Percentiles rank a stretch among this genome's conserved stretches.
These are phyloP conservation scores for Scaptomyza pallida DNA, from an alignment of 1,140 invertebrate genomes.

Conservation along the genomic window DNA sequence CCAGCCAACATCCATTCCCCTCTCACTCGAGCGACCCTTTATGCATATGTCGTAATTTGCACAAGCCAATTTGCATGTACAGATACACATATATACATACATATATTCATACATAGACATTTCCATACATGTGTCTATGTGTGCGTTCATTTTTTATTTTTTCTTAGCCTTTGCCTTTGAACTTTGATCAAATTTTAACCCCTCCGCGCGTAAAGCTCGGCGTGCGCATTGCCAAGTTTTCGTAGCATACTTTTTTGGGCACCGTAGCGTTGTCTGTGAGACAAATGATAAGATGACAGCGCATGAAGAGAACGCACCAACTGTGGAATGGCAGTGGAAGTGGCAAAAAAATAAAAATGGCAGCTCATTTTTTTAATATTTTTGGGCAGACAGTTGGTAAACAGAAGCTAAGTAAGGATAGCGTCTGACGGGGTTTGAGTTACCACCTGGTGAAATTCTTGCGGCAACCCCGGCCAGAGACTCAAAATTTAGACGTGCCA, in stretches of 20 bases:
- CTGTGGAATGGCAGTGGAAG: conserved; percentile 14
- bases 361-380: conserved; percentile 75
- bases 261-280: conserved; percentile 56
- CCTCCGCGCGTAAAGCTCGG: conserved; percentile 37
- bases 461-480: conserved; percentile 19
- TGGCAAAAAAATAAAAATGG: conserved; percentile 62
- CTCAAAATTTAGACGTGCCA: conserved; percentile 51
- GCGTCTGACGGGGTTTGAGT: conserved; percentile 33
- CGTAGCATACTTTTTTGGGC: conserved; percentile 17
- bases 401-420: conserved; percentile 49
- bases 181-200: conserved; percentile 75
- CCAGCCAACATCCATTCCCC: background rate
- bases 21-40: conserved; percentile 12
- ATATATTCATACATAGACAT: background rate
- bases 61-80: conserved; percentile 64
- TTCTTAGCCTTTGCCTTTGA: conserved; percentile 66
- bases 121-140: background rate
- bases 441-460: conserved; percentile 64
- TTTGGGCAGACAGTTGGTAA: conserved; percentile 73
- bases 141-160: conserved; percentile 18
- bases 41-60: conserved; percentile 75
- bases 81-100: conserved; percentile 1
- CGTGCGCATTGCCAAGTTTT: conserved; percentile 24
- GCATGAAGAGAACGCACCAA: conserved; percentile 55
- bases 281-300: conserved; percentile 80